Percentiles rank a stretch among this genome's conserved stretches.
Conservation (phyloP, 2,888 invertebrate species). For the Lysandra coridon region DNA sequence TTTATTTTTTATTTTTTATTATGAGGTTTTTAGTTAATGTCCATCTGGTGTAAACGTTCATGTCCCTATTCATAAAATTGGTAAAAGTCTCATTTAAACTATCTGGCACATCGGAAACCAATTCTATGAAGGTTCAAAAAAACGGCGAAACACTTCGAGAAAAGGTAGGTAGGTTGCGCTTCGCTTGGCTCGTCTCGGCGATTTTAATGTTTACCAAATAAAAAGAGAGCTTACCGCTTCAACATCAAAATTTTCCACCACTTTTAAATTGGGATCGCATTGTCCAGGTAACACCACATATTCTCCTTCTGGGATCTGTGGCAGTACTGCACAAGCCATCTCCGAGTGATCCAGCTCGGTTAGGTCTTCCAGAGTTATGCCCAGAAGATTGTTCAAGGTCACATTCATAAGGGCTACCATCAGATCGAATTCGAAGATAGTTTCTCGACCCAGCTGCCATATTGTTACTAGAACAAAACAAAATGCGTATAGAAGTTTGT, state of each 20-base stretch:
- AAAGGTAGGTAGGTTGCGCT: too few species aligned
- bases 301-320: constrained; percentile 52
- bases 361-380: constrained; percentile 46
- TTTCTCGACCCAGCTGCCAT: constrained; percentile 56
- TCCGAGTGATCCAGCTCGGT: constrained; percentile 50
- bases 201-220: not conserved
- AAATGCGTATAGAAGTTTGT: not conserved
- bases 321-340: constrained; percentile 54
- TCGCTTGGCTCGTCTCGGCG: too few species aligned
- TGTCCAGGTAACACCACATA: constrained; percentile 59
- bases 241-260: constrained; percentile 54
- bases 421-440: constrained; percentile 42
- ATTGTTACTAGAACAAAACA: constrained; percentile 55
- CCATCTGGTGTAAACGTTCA: too few species aligned
- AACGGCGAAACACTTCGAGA: too few species aligned
- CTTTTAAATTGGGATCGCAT: constrained; percentile 53
- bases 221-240: constrained; percentile 45
- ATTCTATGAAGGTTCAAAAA: too few species aligned
- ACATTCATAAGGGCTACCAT: constrained; percentile 48
- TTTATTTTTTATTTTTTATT: too few species aligned
- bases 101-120: too few species aligned
- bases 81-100: too few species aligned
- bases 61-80: too few species aligned
- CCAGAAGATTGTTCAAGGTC: constrained; percentile 45
- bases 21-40: too few species aligned